Percentiles rank a stretch among this genome's conserved stretches.
These are phyloP conservation scores for Acrossocheilus fasciatus DNA, from an alignment of 2,797 vertebrate genomes.

Conservation along the genomic window DNA sequence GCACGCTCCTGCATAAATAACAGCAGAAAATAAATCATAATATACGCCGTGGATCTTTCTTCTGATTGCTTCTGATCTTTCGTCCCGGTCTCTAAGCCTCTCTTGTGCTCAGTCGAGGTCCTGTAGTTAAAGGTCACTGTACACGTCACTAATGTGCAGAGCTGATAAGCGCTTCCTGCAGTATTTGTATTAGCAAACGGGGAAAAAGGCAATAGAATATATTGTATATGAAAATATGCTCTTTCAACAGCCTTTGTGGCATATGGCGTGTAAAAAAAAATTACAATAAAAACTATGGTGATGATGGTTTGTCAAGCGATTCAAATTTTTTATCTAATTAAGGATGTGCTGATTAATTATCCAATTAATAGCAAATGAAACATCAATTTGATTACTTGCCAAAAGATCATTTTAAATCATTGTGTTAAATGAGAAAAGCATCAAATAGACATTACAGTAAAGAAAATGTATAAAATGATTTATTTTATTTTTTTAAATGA, in stretches of 20 bases:
- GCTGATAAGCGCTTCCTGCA: background rate
- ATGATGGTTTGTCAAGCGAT: background rate
- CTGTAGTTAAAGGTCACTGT: background rate
- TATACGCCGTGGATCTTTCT: background rate
- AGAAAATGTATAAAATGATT: too few relatives aligned
- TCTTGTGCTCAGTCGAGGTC: background rate
- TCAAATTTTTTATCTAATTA: background rate
- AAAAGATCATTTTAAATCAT: too few relatives aligned
- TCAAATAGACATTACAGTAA: too few relatives aligned
- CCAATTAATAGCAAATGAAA: background rate
- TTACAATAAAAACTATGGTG: background rate
- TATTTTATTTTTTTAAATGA: too few relatives aligned
- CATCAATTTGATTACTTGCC: too few relatives aligned
- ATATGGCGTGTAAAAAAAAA: background rate
- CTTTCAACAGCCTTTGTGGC: background rate
- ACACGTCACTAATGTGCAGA: background rate
- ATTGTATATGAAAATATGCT: too few relatives aligned
- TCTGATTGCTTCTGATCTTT: background rate
- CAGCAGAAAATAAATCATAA: background rate
- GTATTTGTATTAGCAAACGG: background rate
- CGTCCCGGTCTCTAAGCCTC: background rate
- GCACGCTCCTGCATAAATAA: background rate
- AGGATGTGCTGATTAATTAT: background rate
- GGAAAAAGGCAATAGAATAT: too few relatives aligned
- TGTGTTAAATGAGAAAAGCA: too few relatives aligned